Base-by-base conservation (phyloP, 1,140 invertebrate species). In the Manduca sexta region DNA sequence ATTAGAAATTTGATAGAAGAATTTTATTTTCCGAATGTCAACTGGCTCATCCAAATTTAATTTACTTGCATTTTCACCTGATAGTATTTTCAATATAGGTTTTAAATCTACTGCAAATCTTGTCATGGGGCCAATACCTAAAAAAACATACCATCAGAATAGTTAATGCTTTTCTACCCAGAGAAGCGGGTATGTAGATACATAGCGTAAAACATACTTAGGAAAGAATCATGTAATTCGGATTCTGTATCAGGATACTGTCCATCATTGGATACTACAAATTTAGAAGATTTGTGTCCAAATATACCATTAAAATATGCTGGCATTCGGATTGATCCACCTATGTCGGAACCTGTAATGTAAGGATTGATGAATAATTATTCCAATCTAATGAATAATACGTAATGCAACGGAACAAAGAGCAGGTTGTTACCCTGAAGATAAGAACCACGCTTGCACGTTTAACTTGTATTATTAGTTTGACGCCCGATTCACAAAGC, bases 311-410 rank as follows among this genome's bases (percentile, higher is more conserved):
- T 97, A 72, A 98, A 99, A 65, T 94, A 97, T 8, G 93, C 88
- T 0, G 97, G 97, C 91, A 99, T 97, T 18, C 98, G 90, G 64
- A 98, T 97, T 8, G 96, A 98, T 0, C 98, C 98, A 2, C 96
- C 97, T 47, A 99, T 97, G 75, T 99, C 97, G 0, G 96, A 97
- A 37, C 97, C 85, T 87, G 57, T 12, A 70, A 78, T 2, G 31
- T 26, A 43, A n/a, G 0, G 12, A 5, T 33, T 16, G 2, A 29
- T 43, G n/a, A n/a, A n/a, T n/a, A n/a, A n/a, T n/a, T n/a, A n/a
- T n/a, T n/a, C n/a, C n/a, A n/a, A n/a, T n/a, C n/a, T n/a, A n/a
- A n/a, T n/a, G n/a, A n/a, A n/a, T n/a, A n/a, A n/a, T n/a, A n/a
- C n/a, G n/a, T n/a, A n/a, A n/a, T n/a, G n/a, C n/a, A n/a, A n/a